Evolutionary conservation across 2,888 invertebrate species (phyloP).

Genomic region (Acleris emargana): DNA sequence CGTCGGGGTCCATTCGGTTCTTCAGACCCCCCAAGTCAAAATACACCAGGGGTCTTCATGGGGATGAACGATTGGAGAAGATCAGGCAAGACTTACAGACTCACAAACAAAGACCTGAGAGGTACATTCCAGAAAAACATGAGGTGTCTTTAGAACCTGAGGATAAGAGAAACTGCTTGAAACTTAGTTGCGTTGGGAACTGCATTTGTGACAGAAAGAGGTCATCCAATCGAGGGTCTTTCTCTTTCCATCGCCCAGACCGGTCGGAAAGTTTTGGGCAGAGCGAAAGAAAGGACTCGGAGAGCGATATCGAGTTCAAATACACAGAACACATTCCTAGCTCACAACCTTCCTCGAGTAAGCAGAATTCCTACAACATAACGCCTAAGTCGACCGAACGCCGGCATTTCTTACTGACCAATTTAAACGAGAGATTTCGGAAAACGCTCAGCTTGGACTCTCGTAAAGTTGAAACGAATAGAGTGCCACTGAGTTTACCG

Average conservation of each 20-base stretch:
- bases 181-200: slow-evolving; percentile 68
- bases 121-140: slow-evolving; percentile 72
- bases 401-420: slow-evolving; percentile 70
- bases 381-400: slow-evolving; percentile 77
- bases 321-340: slow-evolving; percentile 77
- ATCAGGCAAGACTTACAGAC: slow-evolving; percentile 74
- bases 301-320: slow-evolving; percentile 78
- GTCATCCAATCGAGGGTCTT: slow-evolving; percentile 71
- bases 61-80: slow-evolving; percentile 75
- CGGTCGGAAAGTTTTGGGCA: slow-evolving; percentile 61
- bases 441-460: slow-evolving; percentile 80
- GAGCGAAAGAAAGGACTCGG: slow-evolving; percentile 61
- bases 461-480: slow-evolving; percentile 71
- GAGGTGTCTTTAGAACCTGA: slow-evolving; percentile 67
- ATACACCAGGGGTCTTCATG: slow-evolving; percentile 74
- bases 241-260: slow-evolving; percentile 73
- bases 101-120: slow-evolving; percentile 73
- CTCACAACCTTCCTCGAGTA: slow-evolving; percentile 72
- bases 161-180: slow-evolving; percentile 59
- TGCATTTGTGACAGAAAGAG: slow-evolving; percentile 74
- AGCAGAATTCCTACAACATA: slow-evolving; percentile 72
- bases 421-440: slow-evolving; percentile 76
- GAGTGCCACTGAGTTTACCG: slow-evolving; percentile 64
- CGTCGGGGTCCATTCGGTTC: slow-evolving; percentile 72
- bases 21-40: slow-evolving; percentile 76